These are phyloP conservation scores for Coelopa pilipes DNA, from an alignment of 2,888 invertebrate genomes.

Conservation along the genomic window DNA sequence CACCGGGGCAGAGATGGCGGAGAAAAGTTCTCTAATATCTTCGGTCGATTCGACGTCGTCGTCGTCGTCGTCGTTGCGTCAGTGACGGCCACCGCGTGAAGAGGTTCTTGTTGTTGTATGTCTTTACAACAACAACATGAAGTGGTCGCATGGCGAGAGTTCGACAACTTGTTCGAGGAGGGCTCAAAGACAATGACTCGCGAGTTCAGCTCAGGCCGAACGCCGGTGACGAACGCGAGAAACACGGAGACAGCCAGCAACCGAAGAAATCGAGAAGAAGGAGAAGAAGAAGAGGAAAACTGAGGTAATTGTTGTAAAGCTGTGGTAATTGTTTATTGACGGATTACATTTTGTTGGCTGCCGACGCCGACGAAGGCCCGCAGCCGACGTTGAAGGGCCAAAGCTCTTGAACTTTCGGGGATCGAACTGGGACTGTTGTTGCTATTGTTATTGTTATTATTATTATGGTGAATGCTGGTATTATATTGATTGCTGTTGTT, in stretches of 20 bases:
- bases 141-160: too few relatives aligned
- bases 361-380: not conserved
- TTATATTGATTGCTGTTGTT: too few relatives aligned
- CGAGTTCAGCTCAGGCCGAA: conserved; percentile 19
- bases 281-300: not conserved
- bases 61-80: not conserved
- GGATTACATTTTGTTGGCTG: conserved; percentile 20
- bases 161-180: not conserved
- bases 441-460: too few relatives aligned
- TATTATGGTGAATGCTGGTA: too few relatives aligned
- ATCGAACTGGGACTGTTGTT: not conserved
- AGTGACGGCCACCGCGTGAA: too few relatives aligned
- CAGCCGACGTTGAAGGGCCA: not conserved
- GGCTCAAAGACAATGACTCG: conserved; percentile 30
- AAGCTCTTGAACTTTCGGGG: not conserved
- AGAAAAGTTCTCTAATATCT: too few relatives aligned
- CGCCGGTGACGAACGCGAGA: conserved; percentile 24
- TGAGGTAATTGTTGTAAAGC: not conserved
- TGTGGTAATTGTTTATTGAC: conserved; percentile 20
- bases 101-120: too few relatives aligned
- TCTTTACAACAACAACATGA: too few relatives aligned
- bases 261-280: too few relatives aligned
- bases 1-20: too few relatives aligned
- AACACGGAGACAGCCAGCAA: not conserved
- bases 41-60: not conserved